Conservation (phyloP, 2,888 invertebrate species). For the Tachina lurida region DNA sequence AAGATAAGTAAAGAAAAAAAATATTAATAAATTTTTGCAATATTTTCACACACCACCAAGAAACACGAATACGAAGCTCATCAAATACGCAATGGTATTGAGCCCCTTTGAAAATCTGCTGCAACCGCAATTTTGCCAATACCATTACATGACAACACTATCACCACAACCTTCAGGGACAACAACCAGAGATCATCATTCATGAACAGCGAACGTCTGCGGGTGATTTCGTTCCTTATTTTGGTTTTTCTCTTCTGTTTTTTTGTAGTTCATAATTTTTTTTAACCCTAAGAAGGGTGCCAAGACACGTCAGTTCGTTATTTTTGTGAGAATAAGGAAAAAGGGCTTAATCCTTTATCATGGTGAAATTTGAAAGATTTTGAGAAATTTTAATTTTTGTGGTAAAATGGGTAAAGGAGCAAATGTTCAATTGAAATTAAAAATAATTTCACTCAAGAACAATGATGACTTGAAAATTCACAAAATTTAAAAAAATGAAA, state of each 20-base stretch:
- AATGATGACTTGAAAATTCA: no score
- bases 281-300: not conserved
- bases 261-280: not conserved
- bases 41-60: slow-evolving; percentile 4
- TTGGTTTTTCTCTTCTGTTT: not conserved
- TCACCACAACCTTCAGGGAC: not conserved
- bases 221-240: slow-evolving; percentile 44
- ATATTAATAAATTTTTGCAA: slow-evolving; percentile 24
- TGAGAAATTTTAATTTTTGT: no score
- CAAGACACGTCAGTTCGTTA: no score
- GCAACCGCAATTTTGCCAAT: slow-evolving; percentile 26
- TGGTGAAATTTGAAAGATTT: no score
- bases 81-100: slow-evolving; percentile 19
- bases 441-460: no score
- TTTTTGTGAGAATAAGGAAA: not conserved
- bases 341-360: no score
- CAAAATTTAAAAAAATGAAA: no score
- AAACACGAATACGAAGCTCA: slow-evolving; percentile 32
- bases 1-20: slow-evolving; percentile 11
- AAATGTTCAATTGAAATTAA: no score
- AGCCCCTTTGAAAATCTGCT: slow-evolving; percentile 15
- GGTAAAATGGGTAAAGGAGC: no score
- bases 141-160: slow-evolving; percentile 1
- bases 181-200: slow-evolving; percentile 38
- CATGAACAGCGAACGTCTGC: slow-evolving; percentile 45